These are phyloP conservation scores for Acanthurus lineatus DNA, from an alignment of 2,797 vertebrate genomes.

Conservation along the genomic window DNA sequence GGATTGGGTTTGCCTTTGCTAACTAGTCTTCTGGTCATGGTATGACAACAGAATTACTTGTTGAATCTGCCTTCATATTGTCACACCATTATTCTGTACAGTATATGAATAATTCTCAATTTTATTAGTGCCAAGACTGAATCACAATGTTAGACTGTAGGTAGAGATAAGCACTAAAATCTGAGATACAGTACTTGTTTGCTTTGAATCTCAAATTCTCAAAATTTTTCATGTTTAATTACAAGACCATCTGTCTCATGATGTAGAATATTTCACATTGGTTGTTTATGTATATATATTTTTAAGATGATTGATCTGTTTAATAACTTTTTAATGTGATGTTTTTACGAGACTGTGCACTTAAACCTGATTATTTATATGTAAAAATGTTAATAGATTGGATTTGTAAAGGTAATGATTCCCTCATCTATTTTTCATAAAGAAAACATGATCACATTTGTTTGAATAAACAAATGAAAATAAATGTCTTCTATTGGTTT, in stretches of 20 bases:
- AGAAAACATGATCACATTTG: constrained; percentile 65
- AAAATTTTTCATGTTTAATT: constrained; percentile 4
- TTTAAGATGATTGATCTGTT: constrained; percentile 49
- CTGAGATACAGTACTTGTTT: constrained; percentile 25
- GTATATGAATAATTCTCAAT: constrained; percentile 21
- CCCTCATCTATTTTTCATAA: constrained; percentile 81
- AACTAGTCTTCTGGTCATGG: constrained; percentile 12
- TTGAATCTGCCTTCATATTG: constrained; percentile 47
- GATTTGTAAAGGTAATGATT: constrained; percentile 74
- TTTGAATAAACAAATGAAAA: constrained; percentile 78
- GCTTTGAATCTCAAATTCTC: constrained; percentile 14
- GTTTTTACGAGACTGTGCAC: constrained; percentile 61
- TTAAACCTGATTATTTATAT: constrained; percentile 79
- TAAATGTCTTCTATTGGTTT: not conserved
- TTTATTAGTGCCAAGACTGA: constrained; percentile 61
- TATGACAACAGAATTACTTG: constrained; percentile 13
- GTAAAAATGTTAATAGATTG: constrained; percentile 79
- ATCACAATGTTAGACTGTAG: constrained; percentile 46
- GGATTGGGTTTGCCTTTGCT: constrained; percentile 10
- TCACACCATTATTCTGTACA: constrained; percentile 49
- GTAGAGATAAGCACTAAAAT: constrained; percentile 14
- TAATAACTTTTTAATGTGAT: constrained; percentile 61
- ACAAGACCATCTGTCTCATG: constrained; percentile 23
- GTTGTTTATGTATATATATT: constrained; percentile 55
- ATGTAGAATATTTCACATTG: constrained; percentile 42